Conservation (phyloP, 2,113 vertebrate genomes). For the Scalopus aquaticus region DNA sequence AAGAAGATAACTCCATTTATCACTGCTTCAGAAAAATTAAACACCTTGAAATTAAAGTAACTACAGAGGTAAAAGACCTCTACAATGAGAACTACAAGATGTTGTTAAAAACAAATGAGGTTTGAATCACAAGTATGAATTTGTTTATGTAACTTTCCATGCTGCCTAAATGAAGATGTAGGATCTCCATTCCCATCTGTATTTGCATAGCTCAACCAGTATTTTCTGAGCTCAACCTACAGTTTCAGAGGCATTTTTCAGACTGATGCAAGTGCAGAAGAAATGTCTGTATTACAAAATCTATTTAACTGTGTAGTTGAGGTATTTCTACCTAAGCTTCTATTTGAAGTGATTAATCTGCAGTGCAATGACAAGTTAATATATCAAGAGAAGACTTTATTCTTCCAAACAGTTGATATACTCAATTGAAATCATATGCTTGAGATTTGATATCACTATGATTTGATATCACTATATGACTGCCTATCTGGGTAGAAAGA, state of each 20-base stretch:
- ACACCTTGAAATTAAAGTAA: too few relatives aligned
- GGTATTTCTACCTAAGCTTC: neutral
- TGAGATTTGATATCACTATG: neutral
- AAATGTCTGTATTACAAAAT: slow-evolving; percentile 9
- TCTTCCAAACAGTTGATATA: neutral
- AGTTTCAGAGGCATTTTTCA: neutral
- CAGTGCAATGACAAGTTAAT: neutral
- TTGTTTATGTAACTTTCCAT: neutral
- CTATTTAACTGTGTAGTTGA: neutral
- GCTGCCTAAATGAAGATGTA: neutral
- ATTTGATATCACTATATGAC: neutral
- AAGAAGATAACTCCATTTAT: too few relatives aligned
- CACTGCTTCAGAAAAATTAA: too few relatives aligned
- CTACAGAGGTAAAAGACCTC: too few relatives aligned
- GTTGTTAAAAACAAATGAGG: neutral
- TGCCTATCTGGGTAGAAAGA: neutral
- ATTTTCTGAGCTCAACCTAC: neutral
- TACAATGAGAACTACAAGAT: too few relatives aligned
- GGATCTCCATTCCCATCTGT: neutral
- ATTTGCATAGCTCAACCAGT: neutral
- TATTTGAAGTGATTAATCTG: neutral
- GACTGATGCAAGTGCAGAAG: neutral
- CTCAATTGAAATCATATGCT: neutral
- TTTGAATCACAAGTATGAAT: neutral
- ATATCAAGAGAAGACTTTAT: neutral